phyloP scores from a whole-genome alignment of 35 echinoderm and acorn worm genomes.

The Patiria miniata region DNA sequence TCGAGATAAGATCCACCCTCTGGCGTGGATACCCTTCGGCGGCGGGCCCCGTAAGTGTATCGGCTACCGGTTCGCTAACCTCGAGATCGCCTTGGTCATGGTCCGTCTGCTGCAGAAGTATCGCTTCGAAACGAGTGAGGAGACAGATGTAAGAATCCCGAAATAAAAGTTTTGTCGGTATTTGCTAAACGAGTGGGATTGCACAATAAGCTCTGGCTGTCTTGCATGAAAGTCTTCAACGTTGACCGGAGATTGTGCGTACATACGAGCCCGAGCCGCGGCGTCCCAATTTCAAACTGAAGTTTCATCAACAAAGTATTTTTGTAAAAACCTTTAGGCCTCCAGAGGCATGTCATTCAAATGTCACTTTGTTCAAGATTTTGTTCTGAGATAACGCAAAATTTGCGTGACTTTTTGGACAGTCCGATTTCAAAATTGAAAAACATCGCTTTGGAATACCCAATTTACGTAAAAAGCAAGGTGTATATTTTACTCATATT shows the following conservation, averaged over 20 bases:
- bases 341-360: too few species aligned
- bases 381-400: too few species aligned
- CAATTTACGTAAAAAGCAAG: too few species aligned
- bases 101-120: slow-evolving; percentile 47
- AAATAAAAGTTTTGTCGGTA: not conserved
- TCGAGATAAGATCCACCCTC: slow-evolving; percentile 27
- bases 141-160: slow-evolving; percentile 36
- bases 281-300: not conserved
- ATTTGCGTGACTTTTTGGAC: too few species aligned
- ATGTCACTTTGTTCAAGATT: too few species aligned
- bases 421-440: too few species aligned
- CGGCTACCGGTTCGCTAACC: slow-evolving; percentile 41
- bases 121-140: slow-evolving; percentile 34
- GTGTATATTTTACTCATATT: too few species aligned
- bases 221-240: too few species aligned
- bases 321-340: too few species aligned
- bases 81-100: slow-evolving; percentile 51
- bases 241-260: not conserved
- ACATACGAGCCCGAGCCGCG: not conserved
- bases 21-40: slow-evolving; percentile 48
- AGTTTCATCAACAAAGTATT: too few species aligned
- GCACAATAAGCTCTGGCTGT: too few species aligned
- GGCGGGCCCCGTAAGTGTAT: slow-evolving; percentile 49
- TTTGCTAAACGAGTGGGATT: not conserved
- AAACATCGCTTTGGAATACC: too few species aligned